Conservation (phyloP, 1,140 invertebrate species). For the Orchestia grillus region DNA sequence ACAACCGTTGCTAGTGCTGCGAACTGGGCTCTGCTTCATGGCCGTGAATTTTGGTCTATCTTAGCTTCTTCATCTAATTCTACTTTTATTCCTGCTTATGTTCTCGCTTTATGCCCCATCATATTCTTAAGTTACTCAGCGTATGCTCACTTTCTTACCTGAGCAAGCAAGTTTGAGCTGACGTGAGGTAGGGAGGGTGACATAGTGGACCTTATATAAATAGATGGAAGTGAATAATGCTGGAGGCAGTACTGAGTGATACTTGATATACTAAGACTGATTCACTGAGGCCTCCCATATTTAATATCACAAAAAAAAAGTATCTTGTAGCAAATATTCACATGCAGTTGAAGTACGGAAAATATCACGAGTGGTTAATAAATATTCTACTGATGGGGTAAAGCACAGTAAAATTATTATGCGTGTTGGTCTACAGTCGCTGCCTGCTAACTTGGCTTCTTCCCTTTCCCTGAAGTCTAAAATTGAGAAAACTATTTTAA, state of each 20-base stretch:
- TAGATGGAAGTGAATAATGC: background rate
- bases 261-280: background rate
- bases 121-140: background rate
- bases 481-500: background rate
- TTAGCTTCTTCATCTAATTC: background rate
- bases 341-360: background rate
- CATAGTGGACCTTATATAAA: background rate
- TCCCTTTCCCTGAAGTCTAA: background rate
- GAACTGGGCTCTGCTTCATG: background rate
- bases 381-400: background rate
- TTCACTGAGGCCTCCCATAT: background rate
- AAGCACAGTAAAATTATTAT: background rate
- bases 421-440: background rate
- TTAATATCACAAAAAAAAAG: background rate
- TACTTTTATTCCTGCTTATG: background rate
- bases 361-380: background rate
- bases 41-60: background rate
- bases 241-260: background rate
- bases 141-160: background rate
- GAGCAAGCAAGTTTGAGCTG: background rate
- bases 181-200: background rate
- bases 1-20: background rate
- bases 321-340: background rate
- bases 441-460: background rate
- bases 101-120: background rate